phyloP scores from a whole-genome alignment of 2,797 vertebrate genomes.

The Eupleurogrammus muticus region DNA sequence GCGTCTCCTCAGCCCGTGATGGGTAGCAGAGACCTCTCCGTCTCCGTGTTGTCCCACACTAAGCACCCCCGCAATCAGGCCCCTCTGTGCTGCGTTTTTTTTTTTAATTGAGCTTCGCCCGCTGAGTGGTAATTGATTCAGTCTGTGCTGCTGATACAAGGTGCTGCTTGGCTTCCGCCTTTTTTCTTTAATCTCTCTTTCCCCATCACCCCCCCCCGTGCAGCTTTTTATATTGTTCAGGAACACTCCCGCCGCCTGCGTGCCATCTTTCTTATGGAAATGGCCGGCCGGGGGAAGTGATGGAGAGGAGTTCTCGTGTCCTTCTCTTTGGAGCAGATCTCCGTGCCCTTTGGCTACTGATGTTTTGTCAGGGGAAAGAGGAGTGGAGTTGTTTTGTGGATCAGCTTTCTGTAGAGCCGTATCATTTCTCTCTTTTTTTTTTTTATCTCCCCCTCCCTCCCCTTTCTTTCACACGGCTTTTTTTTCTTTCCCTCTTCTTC shows the following conservation, averaged over 20 bases:
- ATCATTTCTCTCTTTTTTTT: slow-evolving; percentile 55
- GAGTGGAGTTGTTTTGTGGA: slow-evolving; percentile 95
- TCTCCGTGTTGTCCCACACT: slow-evolving; percentile 87
- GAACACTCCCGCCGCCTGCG: slow-evolving; percentile 93
- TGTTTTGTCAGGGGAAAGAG: slow-evolving; percentile 95
- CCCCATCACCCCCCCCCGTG: slow-evolving; percentile 86
- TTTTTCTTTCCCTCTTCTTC: slow-evolving; percentile 39
- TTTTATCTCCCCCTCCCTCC: slow-evolving; percentile 17
- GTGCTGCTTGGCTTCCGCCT: slow-evolving; percentile 89
- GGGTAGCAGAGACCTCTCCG: slow-evolving; percentile 85
- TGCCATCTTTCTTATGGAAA: slow-evolving; percentile 99
- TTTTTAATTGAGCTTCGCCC: slow-evolving; percentile 92
- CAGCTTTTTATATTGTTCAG: slow-evolving; percentile 90
- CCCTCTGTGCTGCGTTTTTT: slow-evolving; percentile 82
- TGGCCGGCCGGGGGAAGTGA: slow-evolving; percentile 85
- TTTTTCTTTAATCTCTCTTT: slow-evolving; percentile 96
- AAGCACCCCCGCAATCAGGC: slow-evolving; percentile 84
- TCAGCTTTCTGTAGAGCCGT: slow-evolving; percentile 88
- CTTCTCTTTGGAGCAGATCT: slow-evolving; percentile 95
- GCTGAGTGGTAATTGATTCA: slow-evolving; percentile 95
- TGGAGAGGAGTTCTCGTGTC: slow-evolving; percentile 87
- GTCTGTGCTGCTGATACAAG: slow-evolving; percentile 91
- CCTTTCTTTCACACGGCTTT: slow-evolving; percentile 65
- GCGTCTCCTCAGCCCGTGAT: slow-evolving; percentile 83
- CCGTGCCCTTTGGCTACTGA: slow-evolving; percentile 95